These are phyloP conservation scores for Amphimedon queenslandica DNA, from an alignment of 37 sponge, comb jelly and placozoan species.

Conservation along the genomic window DNA sequence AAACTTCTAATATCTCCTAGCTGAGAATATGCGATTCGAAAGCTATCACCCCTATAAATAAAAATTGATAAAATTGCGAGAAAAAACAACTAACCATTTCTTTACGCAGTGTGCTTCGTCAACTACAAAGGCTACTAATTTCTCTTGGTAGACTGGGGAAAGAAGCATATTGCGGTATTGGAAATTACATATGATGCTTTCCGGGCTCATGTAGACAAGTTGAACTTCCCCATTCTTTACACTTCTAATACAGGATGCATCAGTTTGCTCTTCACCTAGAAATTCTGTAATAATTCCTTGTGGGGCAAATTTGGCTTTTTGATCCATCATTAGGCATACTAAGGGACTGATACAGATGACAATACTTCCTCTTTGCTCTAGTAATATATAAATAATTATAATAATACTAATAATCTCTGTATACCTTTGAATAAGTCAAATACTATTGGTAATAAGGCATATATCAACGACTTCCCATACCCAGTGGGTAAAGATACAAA, in stretches of 20 bases:
- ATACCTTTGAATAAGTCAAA: no score
- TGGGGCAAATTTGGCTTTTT: constrained; percentile 17
- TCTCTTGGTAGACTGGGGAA: constrained; percentile 8
- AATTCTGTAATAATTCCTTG: constrained; percentile 25
- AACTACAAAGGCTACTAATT: background rate
- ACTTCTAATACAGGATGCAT: background rate
- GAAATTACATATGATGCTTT: constrained; percentile 22
- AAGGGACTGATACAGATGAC: constrained; percentile 53
- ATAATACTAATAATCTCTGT: no score
- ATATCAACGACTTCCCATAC: no score
- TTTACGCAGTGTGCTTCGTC: background rate
- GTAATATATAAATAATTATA: no score
- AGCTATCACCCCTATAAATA: background rate
- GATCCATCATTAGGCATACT: constrained; percentile 41
- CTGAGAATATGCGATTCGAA: no score
- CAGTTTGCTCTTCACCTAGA: constrained; percentile 45
- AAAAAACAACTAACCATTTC: background rate
- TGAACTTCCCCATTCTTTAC: constrained; percentile 43
- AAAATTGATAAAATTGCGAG: background rate
- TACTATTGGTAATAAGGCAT: no score
- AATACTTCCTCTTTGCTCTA: no score
- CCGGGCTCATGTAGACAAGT: constrained; percentile 44
- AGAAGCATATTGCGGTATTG: constrained; percentile 41
- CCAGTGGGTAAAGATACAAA: no score
- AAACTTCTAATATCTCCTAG: background rate